These are phyloP conservation scores for Chirona hameri DNA, from an alignment of 2,888 invertebrate genomes.

Conservation along the genomic window DNA sequence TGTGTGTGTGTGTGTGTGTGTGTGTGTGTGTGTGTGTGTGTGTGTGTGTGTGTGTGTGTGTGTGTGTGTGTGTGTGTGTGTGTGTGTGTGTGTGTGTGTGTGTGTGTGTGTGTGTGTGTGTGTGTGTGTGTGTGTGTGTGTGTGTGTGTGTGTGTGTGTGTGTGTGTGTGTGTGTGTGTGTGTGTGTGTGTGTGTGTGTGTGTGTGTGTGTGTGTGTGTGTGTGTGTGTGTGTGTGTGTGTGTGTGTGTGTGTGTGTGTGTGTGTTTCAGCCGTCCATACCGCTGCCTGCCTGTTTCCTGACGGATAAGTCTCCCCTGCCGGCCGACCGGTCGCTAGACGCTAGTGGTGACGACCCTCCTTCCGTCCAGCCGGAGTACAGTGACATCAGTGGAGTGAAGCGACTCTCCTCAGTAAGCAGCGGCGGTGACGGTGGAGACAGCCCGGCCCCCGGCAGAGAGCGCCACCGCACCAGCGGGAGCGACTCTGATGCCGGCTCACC, in stretches of 20 bases:
- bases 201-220: not conserved
- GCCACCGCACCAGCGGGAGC: not conserved
- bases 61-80: not conserved
- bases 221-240: not conserved
- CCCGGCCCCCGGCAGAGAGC: too few relatives aligned
- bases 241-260: not conserved
- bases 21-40: not conserved
- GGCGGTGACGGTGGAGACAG: not conserved
- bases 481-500: not conserved
- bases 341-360: not conserved
- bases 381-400: not conserved
- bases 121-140: not conserved
- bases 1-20: not conserved
- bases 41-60: not conserved
- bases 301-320: not conserved
- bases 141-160: not conserved
- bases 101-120: not conserved
- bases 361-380: not conserved
- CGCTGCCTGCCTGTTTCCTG: constrained; percentile 8
- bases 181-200: not conserved
- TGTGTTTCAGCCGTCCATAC: not conserved
- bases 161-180: not conserved
- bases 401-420: not conserved
- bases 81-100: not conserved
- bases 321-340: not conserved